Evolutionary conservation across 2,888 invertebrate species (phyloP), one percentile per base, ranked within the genome.

Genomic region (Melinopterus prodromus): DNA sequence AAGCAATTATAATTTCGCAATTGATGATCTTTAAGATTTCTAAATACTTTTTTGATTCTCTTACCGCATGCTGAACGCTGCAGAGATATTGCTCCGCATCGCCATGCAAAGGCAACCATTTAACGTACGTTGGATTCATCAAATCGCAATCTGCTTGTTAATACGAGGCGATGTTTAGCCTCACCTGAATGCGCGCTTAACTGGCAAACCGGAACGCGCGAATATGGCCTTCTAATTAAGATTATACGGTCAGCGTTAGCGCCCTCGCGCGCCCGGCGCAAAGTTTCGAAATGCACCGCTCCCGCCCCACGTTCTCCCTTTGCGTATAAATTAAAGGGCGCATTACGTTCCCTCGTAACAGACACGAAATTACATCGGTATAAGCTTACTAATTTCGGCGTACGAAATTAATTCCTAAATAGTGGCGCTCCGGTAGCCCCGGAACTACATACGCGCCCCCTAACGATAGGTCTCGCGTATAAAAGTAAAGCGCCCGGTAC

Each of bases 311-410:
- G 26, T 26, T 26, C 26, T 26, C 26, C 26, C 36, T 37, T 35
- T 15, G 74, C 74, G 74, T 74, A 74, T 74, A 74, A 74, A 74
- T 74, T 74, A 74, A 37, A 74, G 74, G 37, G 74, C 74, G 74
- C 74, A 74, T 74, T 74, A 74, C 74, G 26, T 74, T 15, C 15
- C n/a, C 74, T 35, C 74, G 36, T 14, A 37, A 35, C 35, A 74
- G 74, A 37, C 74, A 36, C 37, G 74, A 37, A 74, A 74, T 74
- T 74, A 38, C 78, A 78, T 35, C 69, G 35, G 74, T 78, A 78
- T 78, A 78, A 78, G 74, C 78, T 78, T 74, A 78, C 74, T 74
- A 78, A 74, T 78, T 74, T 74, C 72, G 70, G 76, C 75, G 70
- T 70, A 70, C 15, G 16, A 76, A 76, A 79, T 76, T 79, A 76